phyloP scores from a whole-genome alignment of 2,888 invertebrate genomes.

The Venusia cambrica region DNA sequence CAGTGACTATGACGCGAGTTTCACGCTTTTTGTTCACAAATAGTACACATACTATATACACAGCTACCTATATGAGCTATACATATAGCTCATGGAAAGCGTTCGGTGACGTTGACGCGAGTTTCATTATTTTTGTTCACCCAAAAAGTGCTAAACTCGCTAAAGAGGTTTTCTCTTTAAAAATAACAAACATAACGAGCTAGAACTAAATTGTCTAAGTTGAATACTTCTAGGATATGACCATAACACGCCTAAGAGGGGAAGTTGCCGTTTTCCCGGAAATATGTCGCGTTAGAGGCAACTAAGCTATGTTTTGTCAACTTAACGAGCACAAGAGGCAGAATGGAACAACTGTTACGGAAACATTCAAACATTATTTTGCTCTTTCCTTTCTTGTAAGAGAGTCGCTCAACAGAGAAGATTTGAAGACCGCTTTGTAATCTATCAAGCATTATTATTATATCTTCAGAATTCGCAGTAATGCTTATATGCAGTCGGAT shows the following conservation, averaged over 20 bases:
- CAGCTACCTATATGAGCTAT: too few species aligned
- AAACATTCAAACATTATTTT: constrained; percentile 43
- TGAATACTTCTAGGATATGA: constrained; percentile 41
- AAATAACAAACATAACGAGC: constrained; percentile 19
- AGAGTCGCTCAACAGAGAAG: constrained; percentile 1
- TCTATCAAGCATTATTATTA: too few species aligned
- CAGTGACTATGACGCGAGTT: too few species aligned
- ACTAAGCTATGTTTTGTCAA: constrained; percentile 51
- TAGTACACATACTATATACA: too few species aligned
- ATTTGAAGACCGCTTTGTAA: constrained; percentile 7
- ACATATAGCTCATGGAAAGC: too few species aligned
- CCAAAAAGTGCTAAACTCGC: too few species aligned
- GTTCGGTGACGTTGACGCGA: too few species aligned
- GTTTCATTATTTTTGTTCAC: too few species aligned
- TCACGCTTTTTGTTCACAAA: too few species aligned
- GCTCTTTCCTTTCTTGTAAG: constrained; percentile 32
- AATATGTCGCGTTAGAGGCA: constrained; percentile 47
- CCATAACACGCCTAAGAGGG: constrained; percentile 36
- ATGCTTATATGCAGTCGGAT: too few species aligned
- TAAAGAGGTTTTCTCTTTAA: too few species aligned
- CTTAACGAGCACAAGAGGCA: constrained; percentile 50
- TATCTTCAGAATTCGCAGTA: too few species aligned
- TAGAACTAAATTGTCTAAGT: constrained; percentile 43
- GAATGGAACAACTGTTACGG: constrained; percentile 39
- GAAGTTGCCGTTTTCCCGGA: constrained; percentile 47